These are phyloP conservation scores for Hiodon tergisus DNA, from an alignment of 2,113 vertebrate genomes.

Conservation along the genomic window DNA sequence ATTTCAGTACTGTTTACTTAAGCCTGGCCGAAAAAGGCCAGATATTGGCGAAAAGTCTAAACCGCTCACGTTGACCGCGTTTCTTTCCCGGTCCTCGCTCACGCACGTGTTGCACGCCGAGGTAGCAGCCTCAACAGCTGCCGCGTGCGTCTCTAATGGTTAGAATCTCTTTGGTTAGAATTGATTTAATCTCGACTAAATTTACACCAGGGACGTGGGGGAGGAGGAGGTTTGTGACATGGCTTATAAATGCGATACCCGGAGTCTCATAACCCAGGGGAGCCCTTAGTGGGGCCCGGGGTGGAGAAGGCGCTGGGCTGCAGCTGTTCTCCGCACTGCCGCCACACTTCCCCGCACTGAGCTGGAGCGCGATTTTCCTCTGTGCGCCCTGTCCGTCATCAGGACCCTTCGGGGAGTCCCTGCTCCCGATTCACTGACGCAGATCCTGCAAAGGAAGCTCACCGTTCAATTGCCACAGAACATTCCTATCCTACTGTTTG, in stretches of 20 bases:
- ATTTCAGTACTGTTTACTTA: neutral
- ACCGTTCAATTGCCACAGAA: no score
- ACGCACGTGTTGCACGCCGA: neutral
- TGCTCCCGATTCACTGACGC: neutral
- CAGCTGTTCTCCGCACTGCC: conserved; percentile 59
- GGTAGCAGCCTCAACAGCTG: conserved; percentile 3
- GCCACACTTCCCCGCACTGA: conserved; percentile 30
- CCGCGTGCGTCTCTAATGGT: conserved; percentile 6
- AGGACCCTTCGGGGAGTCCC: conserved; percentile 49
- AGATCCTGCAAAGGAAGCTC: neutral
- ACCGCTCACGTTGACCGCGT: neutral
- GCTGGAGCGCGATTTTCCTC: conserved; percentile 46
- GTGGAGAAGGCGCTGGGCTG: conserved; percentile 55
- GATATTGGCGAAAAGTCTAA: neutral
- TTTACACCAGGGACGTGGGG: conserved; percentile 9
- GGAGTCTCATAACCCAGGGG: neutral
- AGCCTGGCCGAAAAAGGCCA: neutral
- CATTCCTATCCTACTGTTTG: no score
- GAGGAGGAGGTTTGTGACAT: neutral
- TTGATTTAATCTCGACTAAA: conserved; percentile 26
- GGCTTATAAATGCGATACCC: conserved; percentile 11
- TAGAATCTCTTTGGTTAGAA: conserved; percentile 12
- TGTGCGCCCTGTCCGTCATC: conserved; percentile 62
- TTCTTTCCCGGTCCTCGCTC: neutral
- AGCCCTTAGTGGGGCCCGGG: neutral